Percentiles rank a stretch among this genome's conserved stretches.
Conservation (phyloP, 2,113 vertebrate genomes). For the Synchiropus splendidus region DNA sequence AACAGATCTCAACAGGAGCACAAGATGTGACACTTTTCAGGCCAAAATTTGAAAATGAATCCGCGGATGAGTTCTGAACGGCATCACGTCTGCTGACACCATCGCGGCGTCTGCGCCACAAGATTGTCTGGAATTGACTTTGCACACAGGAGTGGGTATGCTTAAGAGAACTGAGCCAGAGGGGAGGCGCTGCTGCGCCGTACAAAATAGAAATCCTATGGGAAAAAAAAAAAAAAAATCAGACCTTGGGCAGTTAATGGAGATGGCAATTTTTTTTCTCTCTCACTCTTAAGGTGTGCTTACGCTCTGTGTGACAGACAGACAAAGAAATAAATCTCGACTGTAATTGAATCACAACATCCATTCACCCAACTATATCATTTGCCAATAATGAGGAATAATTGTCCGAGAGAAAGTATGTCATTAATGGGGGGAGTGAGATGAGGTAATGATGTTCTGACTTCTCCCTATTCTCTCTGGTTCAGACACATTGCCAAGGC, state of each 20-base stretch:
- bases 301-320: constrained; percentile 11
- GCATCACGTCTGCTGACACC: too few species aligned
- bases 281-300: constrained; percentile 28
- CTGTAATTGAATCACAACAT: constrained; percentile 43
- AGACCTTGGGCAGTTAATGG: constrained; percentile 16
- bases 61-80: too few species aligned
- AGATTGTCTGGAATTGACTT: background rate
- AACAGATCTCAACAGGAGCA: too few species aligned
- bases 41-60: too few species aligned
- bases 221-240: constrained; percentile 24
- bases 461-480: constrained; percentile 16
- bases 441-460: constrained; percentile 39
- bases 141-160: background rate
- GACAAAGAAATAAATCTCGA: constrained; percentile 27
- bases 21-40: too few species aligned
- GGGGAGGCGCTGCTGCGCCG: background rate
- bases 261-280: constrained; percentile 6
- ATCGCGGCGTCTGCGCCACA: background rate
- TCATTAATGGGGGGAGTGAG: constrained; percentile 32
- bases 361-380: constrained; percentile 17
- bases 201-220: constrained; percentile 1
- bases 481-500: constrained; percentile 34
- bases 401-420: constrained; percentile 46
- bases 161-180: background rate
- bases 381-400: constrained; percentile 45